Evolutionary conservation across 2,113 vertebrate species (phyloP).

Genomic region (Petaurus breviceps): DNA sequence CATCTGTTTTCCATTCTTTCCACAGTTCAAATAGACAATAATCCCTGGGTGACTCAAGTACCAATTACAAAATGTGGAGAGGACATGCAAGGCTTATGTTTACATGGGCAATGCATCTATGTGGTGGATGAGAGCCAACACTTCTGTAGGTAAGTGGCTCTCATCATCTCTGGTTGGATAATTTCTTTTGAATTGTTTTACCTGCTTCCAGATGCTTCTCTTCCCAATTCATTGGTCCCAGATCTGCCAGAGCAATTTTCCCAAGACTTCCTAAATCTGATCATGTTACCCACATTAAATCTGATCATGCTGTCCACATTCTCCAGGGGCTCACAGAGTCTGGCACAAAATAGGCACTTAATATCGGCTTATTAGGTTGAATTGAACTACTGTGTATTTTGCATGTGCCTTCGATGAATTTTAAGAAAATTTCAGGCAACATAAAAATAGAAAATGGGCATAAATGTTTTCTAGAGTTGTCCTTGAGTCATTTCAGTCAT

Average conservation of each 20-base stretch:
- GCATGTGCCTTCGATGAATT: background rate
- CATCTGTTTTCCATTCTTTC: constrained; percentile 25
- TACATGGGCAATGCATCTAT: constrained; percentile 86
- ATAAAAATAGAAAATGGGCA: background rate
- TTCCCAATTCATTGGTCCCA: background rate
- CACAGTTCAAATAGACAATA: constrained; percentile 82
- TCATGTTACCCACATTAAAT: background rate
- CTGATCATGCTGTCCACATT: background rate
- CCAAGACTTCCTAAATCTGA: background rate
- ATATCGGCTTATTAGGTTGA: background rate
- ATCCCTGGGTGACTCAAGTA: constrained; percentile 79
- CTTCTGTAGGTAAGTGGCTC: constrained; percentile 81
- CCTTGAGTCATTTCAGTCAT: background rate
- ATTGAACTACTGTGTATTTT: background rate
- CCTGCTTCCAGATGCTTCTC: background rate
- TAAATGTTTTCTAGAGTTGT: background rate
- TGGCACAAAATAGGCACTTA: background rate
- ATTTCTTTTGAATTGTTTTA: background rate
- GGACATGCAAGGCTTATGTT: constrained; percentile 85
- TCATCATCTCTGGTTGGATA: background rate
- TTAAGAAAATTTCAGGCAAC: background rate
- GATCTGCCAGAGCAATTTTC: background rate
- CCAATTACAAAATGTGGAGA: constrained; percentile 78
- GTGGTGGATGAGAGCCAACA: constrained; percentile 82
- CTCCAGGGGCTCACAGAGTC: background rate